These are phyloP conservation scores for Terebella lapidaria DNA, from an alignment of 2,888 invertebrate species.

Conservation along the genomic window DNA sequence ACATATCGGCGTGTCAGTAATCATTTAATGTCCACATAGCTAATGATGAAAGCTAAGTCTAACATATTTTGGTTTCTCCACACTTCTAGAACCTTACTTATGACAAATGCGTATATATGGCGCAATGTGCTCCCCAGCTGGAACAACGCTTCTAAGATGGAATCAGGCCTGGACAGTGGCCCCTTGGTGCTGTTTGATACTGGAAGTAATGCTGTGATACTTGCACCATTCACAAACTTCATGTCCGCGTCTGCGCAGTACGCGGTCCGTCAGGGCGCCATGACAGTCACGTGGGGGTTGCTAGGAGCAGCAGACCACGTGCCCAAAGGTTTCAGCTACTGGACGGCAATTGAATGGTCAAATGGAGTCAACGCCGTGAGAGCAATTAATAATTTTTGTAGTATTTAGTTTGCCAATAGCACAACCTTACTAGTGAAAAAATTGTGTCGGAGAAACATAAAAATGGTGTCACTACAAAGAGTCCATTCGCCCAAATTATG, in stretches of 20 bases:
- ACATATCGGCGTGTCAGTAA: constrained; percentile 5
- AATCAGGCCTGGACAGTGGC: constrained; percentile 9
- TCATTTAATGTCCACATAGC: background rate
- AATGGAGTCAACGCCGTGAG: constrained; percentile 8
- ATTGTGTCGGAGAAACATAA: too few species aligned
- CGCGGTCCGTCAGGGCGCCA: constrained; percentile 14
- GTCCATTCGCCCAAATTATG: too few species aligned
- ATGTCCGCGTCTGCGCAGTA: constrained; percentile 27
- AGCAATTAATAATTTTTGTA: background rate
- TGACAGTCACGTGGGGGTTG: constrained; percentile 27
- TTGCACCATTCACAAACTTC: constrained; percentile 22
- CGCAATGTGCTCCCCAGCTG: too few species aligned
- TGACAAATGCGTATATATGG: too few species aligned
- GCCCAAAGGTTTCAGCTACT: constrained; percentile 16
- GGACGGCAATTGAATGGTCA: background rate
- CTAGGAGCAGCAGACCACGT: constrained; percentile 28
- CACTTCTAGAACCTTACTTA: too few species aligned
- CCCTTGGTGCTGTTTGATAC: constrained; percentile 12
- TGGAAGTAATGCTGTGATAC: constrained; percentile 3
- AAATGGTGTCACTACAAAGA: too few species aligned
- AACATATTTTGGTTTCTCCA: too few species aligned
- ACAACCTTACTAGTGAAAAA: too few species aligned
- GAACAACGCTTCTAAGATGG: constrained; percentile 5
- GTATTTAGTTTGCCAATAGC: too few species aligned
- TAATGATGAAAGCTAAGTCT: too few species aligned